phyloP scores from a whole-genome alignment of 2,797 vertebrate species.

The Pangasius sanitwongsei region DNA sequence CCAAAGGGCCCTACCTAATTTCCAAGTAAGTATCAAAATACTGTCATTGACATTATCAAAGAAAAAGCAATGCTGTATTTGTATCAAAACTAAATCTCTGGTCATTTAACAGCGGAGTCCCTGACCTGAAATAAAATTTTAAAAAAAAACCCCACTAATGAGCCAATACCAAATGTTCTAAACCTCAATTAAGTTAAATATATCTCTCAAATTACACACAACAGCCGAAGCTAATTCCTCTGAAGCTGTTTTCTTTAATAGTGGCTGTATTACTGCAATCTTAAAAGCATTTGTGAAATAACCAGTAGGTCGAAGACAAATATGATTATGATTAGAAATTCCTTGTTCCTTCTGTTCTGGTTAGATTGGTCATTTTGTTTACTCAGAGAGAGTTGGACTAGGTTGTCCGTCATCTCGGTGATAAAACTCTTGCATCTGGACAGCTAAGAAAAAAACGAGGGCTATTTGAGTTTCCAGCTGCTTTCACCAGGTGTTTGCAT shows the following conservation, averaged over 20 bases:
- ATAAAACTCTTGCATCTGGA: slow-evolving; percentile 24
- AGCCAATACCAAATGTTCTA: neutral
- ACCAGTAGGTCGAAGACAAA: neutral
- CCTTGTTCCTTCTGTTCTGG: neutral
- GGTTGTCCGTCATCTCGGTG: slow-evolving; percentile 1
- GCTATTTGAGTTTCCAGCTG: slow-evolving; percentile 10
- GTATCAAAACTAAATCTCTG: neutral
- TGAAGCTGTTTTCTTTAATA: neutral
- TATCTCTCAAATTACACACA: no score
- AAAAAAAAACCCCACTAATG: neutral
- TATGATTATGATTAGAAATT: neutral
- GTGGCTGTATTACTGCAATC: neutral
- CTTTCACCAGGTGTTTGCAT: slow-evolving; percentile 24
- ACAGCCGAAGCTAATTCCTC: neutral
- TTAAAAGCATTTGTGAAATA: neutral
- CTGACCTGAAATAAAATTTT: neutral
- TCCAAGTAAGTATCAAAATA: neutral
- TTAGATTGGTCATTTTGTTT: neutral
- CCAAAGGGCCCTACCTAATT: neutral
- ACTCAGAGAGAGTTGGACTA: neutral
- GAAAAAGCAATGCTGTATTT: neutral
- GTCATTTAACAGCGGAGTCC: neutral
- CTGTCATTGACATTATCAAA: neutral
- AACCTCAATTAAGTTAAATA: neutral
- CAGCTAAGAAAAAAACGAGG: neutral